These are phyloP conservation scores for Erynnis tages DNA, from an alignment of 2,888 invertebrate genomes.

Conservation along the genomic window DNA sequence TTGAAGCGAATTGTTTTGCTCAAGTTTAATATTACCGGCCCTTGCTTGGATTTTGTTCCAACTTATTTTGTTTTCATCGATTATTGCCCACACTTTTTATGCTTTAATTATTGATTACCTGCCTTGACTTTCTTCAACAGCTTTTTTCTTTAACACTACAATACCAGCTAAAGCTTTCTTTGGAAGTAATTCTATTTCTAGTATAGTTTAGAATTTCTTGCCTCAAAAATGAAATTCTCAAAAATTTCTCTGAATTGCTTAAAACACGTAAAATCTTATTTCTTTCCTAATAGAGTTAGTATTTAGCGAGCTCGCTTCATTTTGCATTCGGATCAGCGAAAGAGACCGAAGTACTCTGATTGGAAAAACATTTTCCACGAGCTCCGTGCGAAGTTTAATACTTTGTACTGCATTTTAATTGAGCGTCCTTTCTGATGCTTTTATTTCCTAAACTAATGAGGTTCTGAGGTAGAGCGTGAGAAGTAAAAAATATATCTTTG, in stretches of 20 bases:
- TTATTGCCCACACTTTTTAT: slow-evolving; percentile 20
- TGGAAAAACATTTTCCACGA: slow-evolving; percentile 58
- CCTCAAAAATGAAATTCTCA: too few species aligned
- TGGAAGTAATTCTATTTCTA: too few species aligned
- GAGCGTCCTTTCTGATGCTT: slow-evolving; percentile 31
- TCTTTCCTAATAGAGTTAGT: slow-evolving; percentile 30
- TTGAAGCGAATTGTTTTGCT: slow-evolving; percentile 71
- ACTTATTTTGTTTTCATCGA: slow-evolving; percentile 28
- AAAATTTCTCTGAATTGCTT: slow-evolving; percentile 1
- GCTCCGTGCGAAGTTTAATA: slow-evolving; percentile 46
- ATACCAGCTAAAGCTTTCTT: background rate
- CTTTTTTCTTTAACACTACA: background rate
- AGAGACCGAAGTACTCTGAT: slow-evolving; percentile 48
- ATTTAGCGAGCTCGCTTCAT: slow-evolving; percentile 37
- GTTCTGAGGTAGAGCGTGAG: background rate
- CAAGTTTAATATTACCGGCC: slow-evolving; percentile 48
- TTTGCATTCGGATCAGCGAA: slow-evolving; percentile 60
- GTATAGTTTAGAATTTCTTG: too few species aligned
- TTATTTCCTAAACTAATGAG: slow-evolving; percentile 9
- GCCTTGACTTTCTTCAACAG: background rate
- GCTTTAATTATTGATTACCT: slow-evolving; percentile 9
- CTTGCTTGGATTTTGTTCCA: slow-evolving; percentile 41
- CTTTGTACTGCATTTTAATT: slow-evolving; percentile 56
- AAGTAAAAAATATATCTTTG: background rate
- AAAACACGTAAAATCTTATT: slow-evolving; percentile 13